Conservation (phyloP, 2,888 invertebrate genomes). For the Nemapogon koenigi region DNA sequence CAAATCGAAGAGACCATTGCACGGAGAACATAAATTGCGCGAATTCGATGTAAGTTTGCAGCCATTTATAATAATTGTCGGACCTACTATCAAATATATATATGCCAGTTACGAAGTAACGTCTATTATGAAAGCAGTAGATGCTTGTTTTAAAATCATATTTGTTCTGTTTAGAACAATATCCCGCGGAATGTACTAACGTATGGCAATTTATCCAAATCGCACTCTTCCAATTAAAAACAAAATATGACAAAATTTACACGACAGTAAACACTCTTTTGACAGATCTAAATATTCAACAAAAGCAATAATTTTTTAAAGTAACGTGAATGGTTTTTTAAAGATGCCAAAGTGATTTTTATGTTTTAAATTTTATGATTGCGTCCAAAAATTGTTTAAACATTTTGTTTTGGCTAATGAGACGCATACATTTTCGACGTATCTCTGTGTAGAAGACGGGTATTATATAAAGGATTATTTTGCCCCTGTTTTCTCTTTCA, state of each 20-base stretch:
- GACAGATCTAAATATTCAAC: too few relatives aligned
- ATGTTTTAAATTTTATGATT: too few relatives aligned
- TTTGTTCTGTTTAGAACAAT: background rate
- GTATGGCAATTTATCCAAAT: conserved; percentile 1
- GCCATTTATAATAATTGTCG: conserved; percentile 2
- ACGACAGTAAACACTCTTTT: conserved; percentile 1
- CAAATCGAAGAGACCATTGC: background rate
- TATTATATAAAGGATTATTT: too few relatives aligned
- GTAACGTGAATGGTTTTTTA: too few relatives aligned
- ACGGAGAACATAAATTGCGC: background rate
- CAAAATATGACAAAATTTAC: background rate
- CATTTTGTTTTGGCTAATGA: too few relatives aligned
- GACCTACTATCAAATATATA: background rate
- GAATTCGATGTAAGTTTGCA: background rate
- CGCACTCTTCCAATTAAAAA: background rate
- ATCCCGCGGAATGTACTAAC: background rate
- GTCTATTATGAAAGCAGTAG: background rate
- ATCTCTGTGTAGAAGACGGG: too few relatives aligned
- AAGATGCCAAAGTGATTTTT: background rate
- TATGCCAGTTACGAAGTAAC: background rate
- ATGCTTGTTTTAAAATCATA: conserved; percentile 6
- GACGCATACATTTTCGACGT: too few relatives aligned
- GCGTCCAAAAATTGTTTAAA: too few relatives aligned
- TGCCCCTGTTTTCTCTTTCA: too few relatives aligned
- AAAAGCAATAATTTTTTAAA: too few relatives aligned